These are phyloP conservation scores for Nebria salina DNA, from an alignment of 2,888 invertebrate species.

Conservation along the genomic window DNA sequence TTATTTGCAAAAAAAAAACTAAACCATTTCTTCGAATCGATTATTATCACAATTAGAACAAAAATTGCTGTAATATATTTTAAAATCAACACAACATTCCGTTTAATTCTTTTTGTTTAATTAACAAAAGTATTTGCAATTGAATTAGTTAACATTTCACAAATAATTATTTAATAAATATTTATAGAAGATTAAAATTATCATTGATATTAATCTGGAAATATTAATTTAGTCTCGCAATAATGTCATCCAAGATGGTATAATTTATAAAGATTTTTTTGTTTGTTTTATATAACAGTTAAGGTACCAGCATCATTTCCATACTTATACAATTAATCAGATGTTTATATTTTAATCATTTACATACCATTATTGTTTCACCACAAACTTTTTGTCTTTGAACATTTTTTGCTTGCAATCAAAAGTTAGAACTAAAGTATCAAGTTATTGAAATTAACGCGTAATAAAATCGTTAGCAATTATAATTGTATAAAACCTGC, in stretches of 20 bases:
- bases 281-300: neutral
- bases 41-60: too few relatives aligned
- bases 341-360: too few relatives aligned
- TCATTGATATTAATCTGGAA: neutral
- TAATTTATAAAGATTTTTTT: neutral
- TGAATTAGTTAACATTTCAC: neutral
- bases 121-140: neutral
- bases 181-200: conserved; percentile 1
- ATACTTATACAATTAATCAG: neutral
- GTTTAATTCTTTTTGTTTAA: neutral
- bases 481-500: neutral
- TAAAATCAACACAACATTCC: too few relatives aligned
- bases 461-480: too few relatives aligned
- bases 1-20: neutral
- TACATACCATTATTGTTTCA: too few relatives aligned
- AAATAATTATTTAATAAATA: neutral
- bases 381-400: too few relatives aligned
- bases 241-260: neutral
- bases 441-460: too few relatives aligned
- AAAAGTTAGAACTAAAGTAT: too few relatives aligned
- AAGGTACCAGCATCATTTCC: neutral
- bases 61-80: too few relatives aligned
- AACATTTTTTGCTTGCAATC: too few relatives aligned
- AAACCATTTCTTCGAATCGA: neutral
- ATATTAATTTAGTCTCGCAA: neutral